Base-by-base conservation (phyloP, 2,797 vertebrate genomes). In the Gymnothorax reevesii region DNA sequence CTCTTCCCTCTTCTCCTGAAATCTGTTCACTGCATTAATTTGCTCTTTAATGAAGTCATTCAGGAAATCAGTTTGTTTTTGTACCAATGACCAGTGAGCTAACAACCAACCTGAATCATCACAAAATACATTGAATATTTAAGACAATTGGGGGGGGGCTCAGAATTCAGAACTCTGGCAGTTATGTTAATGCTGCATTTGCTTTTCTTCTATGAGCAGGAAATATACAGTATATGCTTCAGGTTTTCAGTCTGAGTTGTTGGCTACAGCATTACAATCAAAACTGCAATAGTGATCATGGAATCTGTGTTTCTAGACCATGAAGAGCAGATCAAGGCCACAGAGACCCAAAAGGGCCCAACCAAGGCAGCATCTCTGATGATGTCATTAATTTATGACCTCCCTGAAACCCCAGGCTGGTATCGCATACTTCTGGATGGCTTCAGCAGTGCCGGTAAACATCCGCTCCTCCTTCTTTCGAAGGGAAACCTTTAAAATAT, bases 381-480 rank as follows among this genome's bases (percentile, higher is more conserved):
- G 59, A 64, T 84, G 83, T 42, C 8, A 33, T 52, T 52, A 1
- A 84, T 84, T 62, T 64, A 64, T 17, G 66, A 49, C 12, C 27
- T 54, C 27, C 17, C 49, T 22, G 83, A 84, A 13, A n/a, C 60
- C 1, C 62, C 2, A 22, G 83, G 83, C 42, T 84, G 83, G 83
- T 66, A 22, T 66, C 83, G 62, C 5, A 84, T 84, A 60, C 62
- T 84, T 62, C 62, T 84, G 15, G 60, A 84, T 27, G 42, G 83
- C 42, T 64, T 84, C 59, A 69, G 62, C 42, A n/a, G 55, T 52
- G 83, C 83, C 42, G 83, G 83, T 84, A 84, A 9, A 33, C 33
- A 66, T 62, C 25, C 59, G 13, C 17, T 1, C 60, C 0, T 27
- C 27, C 17, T 25, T n/a, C 13, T 66, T n/a, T n/a, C 7, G 3